Evolutionary conservation across 1,140 invertebrate genomes (phyloP).

Genomic region (Hycleus cichorii): DNA sequence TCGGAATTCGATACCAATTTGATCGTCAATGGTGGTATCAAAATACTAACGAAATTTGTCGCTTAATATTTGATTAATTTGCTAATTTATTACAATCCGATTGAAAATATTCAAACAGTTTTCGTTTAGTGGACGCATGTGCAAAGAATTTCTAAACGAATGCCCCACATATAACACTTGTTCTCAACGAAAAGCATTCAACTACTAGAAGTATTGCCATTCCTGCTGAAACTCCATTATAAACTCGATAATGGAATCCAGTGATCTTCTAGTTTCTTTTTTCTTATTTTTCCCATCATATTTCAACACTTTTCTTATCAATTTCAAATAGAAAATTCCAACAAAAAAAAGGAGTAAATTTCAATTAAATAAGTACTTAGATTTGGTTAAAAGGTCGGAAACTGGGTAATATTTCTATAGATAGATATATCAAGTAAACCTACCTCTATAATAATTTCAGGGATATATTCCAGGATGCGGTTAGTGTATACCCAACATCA

Average conservation of each 20-base stretch:
- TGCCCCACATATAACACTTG: constrained; percentile 17
- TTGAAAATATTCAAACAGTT: no score
- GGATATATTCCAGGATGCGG: constrained; percentile 16
- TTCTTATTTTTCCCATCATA: not conserved
- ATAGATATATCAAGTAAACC: constrained; percentile 9
- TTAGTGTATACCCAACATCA: constrained; percentile 13
- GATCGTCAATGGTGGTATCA: no score
- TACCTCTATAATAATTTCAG: constrained; percentile 11
- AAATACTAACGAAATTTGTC: no score
- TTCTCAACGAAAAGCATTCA: constrained; percentile 8
- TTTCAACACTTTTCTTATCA: not conserved
- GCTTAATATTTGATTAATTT: no score
- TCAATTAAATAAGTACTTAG: no score
- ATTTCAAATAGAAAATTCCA: not conserved
- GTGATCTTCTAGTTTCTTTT: constrained; percentile 4
- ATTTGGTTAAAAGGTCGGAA: no score
- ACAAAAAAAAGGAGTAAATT: not conserved
- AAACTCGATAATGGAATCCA: constrained; percentile 28
- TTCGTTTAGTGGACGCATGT: constrained; percentile 6
- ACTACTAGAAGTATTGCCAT: not conserved
- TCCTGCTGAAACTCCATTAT: constrained; percentile 24
- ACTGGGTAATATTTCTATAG: not conserved
- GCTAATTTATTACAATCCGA: no score
- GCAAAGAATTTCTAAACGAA: constrained; percentile 27
- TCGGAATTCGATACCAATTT: no score